Evolutionary conservation across 2,113 vertebrate genomes (phyloP), one percentile per base, ranked within the genome.

Genomic region (Sclerurus mexicanus): DNA sequence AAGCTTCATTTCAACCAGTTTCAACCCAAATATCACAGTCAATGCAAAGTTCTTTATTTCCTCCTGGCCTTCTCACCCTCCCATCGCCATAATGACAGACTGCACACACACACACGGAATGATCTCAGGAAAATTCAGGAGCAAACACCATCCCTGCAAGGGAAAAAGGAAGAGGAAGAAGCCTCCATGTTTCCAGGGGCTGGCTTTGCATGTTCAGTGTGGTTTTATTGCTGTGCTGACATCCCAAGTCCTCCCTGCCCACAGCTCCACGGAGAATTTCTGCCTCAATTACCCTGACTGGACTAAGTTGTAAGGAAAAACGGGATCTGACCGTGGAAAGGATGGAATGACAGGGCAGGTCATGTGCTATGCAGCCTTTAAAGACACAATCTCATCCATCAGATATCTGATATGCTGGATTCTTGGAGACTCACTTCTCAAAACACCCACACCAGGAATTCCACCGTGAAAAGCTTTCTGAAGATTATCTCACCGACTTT

Each of bases 31-130:
- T 4, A 42, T 64, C 1, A 30, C 25, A 10, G 33, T 16, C 16
- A 35, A 44, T 2, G 27, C 37, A 46, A 53, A 85, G 56, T 7
- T 77, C 40, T 89, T 49, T 6, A 53, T 63, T 79, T 88, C 82
- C 28, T 85, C 24, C 1, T 2, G 28, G 53, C 68, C 24, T 73
- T 74, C 67, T 28, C 22, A 11, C 19, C n/a, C 33, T 2, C 63
- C 52, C 9, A 52, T 47, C 0, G 0, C 7, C 2, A 2, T 2
- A 49, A 7, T 7, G 52, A 40, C 58, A 67, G 19, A 2, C 28
- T 3, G 31, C 53, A 24, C 25, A 8, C 39, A n/a, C 63, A 74
- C 42, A 9, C 7, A 3, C 0, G 44, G 85, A 25, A 76, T 89
- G 64, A 82, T 64, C 58, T 46, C 22, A 40, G 20, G 7, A 13